Evolutionary conservation across 2,888 invertebrate genomes (phyloP).

Genomic region (Fragum sueziense): DNA sequence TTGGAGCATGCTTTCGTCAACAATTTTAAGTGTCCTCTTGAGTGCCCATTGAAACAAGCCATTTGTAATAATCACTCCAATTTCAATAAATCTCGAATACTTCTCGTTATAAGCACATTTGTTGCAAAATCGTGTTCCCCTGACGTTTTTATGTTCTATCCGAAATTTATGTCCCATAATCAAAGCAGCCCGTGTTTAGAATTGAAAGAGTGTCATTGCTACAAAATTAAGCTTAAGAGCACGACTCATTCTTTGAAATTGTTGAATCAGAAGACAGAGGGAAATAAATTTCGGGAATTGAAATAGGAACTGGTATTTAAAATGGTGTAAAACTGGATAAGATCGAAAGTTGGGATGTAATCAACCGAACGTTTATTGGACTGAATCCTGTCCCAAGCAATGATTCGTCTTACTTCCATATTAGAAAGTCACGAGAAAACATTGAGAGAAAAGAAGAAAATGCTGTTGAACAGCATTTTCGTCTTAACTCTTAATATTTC

Average conservation of each 20-base stretch:
- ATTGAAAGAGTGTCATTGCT: conserved; percentile 37
- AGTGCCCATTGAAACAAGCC: background rate
- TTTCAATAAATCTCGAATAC: conserved; percentile 53
- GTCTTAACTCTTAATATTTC: too few species aligned
- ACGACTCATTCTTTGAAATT: conserved; percentile 46
- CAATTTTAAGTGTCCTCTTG: conserved; percentile 5
- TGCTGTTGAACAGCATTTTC: too few species aligned
- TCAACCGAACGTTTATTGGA: conserved; percentile 31
- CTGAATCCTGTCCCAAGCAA: too few species aligned
- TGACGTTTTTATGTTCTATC: conserved; percentile 59
- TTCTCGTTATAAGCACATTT: conserved; percentile 49
- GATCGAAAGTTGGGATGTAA: conserved; percentile 34
- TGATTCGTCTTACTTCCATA: too few species aligned
- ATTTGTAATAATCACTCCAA: conserved; percentile 49
- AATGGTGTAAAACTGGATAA: conserved; percentile 48
- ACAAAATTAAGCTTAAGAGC: conserved; percentile 27
- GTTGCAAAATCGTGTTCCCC: conserved; percentile 45
- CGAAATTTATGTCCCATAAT: conserved; percentile 60
- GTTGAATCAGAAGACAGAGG: conserved; percentile 52
- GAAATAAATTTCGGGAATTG: conserved; percentile 56
- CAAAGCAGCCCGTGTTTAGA: conserved; percentile 41
- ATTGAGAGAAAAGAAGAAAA: too few species aligned
- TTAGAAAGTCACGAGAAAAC: too few species aligned
- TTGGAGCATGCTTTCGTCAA: background rate
- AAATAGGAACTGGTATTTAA: conserved; percentile 56